Evolutionary conservation across 2,888 invertebrate species (phyloP), one percentile per base, ranked within the genome.

Genomic region (Callinectes sapidus): DNA sequence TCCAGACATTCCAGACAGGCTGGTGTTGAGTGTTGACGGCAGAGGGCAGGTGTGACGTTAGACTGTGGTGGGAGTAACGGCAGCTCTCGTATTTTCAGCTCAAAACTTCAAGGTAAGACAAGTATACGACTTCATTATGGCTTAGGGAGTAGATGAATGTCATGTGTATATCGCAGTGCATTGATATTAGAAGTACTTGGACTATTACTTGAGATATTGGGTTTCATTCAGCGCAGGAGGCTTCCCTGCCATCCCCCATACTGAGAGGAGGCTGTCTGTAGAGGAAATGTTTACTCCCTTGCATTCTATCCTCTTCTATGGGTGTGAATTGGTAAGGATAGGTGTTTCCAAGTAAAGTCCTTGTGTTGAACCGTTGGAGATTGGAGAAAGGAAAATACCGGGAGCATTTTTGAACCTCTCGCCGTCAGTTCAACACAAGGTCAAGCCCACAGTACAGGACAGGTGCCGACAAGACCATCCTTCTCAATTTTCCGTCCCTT

Each of bases 1-100:
- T 81, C 81, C 81, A 81, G 81, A 81, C 81, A 81, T 81, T 81
- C 81, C 81, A 81, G 81, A 35, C 81, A 81, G 81, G 81, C 32
- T 35, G 81, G n/a, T 32, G 81, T 81, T 16, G 81, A 16, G 81
- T 32, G 81, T n/a, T 32, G 35, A 35, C 81, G 81, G 35, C 81
- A 81, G 81, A 81, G 81, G 81, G 81, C 81, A 81, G 81, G 14
- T 14, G 81, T 35, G 35, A 13, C 81, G 81, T 13, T 81, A 16
- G 81, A 35, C 13, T 2, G 81, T 81, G 35, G 35, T 35, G 35
- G 35, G 16, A 35, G 81, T 32, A 35, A 35, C 35, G 35, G 35
- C n/a, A n/a, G 35, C 81, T 81, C 81, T 35, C 35, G 35, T 14
- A 13, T 81, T 81, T 81, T 81, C 35, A 16, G 14, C 81, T 35